Conservation (phyloP, 2,797 vertebrate species). For the Hybognathus amarus region DNA sequence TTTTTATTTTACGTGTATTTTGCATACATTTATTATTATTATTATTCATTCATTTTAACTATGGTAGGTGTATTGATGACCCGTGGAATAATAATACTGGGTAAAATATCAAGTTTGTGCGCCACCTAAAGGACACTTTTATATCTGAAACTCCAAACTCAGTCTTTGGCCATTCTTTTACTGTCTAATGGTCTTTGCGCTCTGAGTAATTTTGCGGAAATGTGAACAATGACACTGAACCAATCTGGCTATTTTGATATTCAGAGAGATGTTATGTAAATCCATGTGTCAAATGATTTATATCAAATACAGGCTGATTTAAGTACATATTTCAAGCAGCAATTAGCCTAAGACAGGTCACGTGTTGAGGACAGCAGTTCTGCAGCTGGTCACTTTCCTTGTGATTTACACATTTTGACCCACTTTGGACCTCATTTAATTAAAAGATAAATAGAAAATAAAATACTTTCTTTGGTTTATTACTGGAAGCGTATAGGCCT, state of each 20-base stretch:
- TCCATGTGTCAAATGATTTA: background rate
- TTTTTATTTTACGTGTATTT: background rate
- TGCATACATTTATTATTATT: background rate
- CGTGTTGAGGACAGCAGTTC: background rate
- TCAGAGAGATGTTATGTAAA: background rate
- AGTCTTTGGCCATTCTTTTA: no score
- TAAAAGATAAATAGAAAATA: background rate
- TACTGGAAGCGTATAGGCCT: background rate
- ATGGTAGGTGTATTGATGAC: background rate
- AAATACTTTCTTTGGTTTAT: background rate
- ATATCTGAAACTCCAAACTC: background rate
- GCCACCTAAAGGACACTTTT: slow-evolving; percentile 14
- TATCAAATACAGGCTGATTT: background rate
- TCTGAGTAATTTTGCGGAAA: background rate
- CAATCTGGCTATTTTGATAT: background rate
- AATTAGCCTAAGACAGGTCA: background rate
- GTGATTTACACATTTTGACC: background rate
- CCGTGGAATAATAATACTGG: no score
- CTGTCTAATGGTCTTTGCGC: no score
- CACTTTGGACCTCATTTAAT: background rate
- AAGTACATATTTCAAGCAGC: background rate
- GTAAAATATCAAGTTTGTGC: background rate
- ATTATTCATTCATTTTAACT: background rate
- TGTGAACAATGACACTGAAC: background rate
- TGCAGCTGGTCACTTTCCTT: background rate